These are phyloP conservation scores for Halictus ligatus DNA, from an alignment of 2,888 invertebrate species.

Conservation along the genomic window DNA sequence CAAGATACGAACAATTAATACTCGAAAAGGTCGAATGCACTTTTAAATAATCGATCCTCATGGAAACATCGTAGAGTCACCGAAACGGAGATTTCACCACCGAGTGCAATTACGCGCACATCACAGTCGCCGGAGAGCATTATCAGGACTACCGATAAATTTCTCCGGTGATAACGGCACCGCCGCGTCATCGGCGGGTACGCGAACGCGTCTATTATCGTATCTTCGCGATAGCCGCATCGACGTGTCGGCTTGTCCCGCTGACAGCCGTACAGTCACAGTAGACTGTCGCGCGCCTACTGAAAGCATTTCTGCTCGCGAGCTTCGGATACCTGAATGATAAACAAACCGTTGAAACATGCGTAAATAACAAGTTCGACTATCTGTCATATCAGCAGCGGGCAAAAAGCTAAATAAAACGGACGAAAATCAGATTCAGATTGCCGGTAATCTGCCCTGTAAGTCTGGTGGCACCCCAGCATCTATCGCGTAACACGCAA, in stretches of 20 bases:
- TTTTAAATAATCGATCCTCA: background rate
- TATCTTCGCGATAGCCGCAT: constrained; percentile 5
- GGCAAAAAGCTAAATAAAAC: background rate
- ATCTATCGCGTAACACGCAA: background rate
- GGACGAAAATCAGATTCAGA: background rate
- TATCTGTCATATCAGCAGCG: background rate
- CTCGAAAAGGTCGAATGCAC: background rate
- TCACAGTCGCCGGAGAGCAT: background rate
- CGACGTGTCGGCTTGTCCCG: constrained; percentile 3
- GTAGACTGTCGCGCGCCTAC: background rate
- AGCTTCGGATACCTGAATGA: background rate
- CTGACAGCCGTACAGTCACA: background rate
- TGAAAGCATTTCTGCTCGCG: background rate
- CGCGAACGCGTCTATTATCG: constrained; percentile 2
- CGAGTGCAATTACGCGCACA: background rate
- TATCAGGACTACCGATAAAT: background rate
- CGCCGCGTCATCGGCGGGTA: background rate
- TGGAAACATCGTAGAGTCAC: no score
- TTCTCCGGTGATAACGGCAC: background rate
- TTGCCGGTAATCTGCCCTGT: background rate
- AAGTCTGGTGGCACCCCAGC: background rate
- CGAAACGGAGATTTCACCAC: background rate
- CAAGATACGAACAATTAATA: background rate
- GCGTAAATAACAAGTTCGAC: background rate
- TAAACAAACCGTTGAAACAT: constrained; percentile 4